phyloP scores from a whole-genome alignment of 2,888 invertebrate species.

The Drosophila nr. fundita region DNA sequence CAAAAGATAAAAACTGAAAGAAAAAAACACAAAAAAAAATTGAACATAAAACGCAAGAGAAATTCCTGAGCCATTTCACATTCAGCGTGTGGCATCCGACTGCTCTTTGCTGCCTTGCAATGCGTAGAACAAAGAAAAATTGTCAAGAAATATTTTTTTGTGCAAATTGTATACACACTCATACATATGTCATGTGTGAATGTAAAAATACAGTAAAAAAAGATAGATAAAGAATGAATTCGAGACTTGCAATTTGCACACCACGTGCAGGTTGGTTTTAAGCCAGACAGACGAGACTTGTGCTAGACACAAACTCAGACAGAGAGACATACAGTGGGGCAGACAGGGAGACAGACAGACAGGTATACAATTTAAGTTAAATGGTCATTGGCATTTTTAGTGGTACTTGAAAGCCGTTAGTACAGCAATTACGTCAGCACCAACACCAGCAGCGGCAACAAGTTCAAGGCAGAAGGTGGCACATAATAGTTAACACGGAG shows the following conservation, averaged over 20 bases:
- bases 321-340: conserved; percentile 16
- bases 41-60: conserved; percentile 23
- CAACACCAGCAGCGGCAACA: conserved; percentile 28
- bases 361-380: conserved; percentile 42
- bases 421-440: conserved; percentile 42
- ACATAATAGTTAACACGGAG: neutral
- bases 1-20: conserved; percentile 10
- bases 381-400: conserved; percentile 70
- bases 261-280: conserved; percentile 37
- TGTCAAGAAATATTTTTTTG: conserved; percentile 34
- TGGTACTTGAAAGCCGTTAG: conserved; percentile 51
- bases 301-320: conserved; percentile 25
- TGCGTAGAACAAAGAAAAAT: conserved; percentile 17
- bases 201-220: conserved; percentile 16
- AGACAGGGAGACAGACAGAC: conserved; percentile 20
- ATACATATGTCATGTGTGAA: conserved; percentile 1
- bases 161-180: conserved; percentile 27
- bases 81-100: conserved; percentile 19
- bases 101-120: conserved; percentile 16
- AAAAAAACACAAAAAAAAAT: conserved; percentile 21
- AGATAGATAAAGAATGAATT: conserved; percentile 18
- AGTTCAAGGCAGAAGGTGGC: conserved; percentile 45
- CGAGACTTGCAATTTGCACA: conserved; percentile 15
- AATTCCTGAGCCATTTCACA: conserved; percentile 42
- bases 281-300: conserved; percentile 21